Evolutionary conservation across 37 sponge, comb jelly and placozoan species (phyloP).

Genomic region (Eunapius fragilis): DNA sequence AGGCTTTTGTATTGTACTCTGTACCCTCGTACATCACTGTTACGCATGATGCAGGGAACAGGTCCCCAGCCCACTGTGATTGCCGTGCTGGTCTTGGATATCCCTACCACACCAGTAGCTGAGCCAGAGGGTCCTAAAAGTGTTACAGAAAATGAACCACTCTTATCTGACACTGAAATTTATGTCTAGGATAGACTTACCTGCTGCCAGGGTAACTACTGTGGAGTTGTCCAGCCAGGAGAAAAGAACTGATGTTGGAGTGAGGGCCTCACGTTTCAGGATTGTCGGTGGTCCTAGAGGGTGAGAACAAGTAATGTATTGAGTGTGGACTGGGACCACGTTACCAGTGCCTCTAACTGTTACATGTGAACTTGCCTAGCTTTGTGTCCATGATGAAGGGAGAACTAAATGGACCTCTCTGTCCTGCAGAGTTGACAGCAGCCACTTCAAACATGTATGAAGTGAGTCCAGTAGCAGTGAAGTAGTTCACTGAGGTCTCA

Average conservation of each 20-base stretch:
- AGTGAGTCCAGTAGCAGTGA: not conserved
- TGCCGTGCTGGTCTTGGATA: not conserved
- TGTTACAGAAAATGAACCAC: not conserved
- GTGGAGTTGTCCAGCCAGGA: not conserved
- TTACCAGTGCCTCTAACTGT: no score
- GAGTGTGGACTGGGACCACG: no score
- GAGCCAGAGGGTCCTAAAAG: not conserved
- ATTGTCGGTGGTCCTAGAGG: not conserved
- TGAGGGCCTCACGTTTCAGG: not conserved
- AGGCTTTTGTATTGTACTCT: not conserved
- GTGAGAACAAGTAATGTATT: no score
- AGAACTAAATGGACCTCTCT: not conserved
- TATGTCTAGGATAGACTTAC: no score
- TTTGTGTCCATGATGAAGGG: not conserved
- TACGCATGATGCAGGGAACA: not conserved
- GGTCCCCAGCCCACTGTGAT: not conserved
- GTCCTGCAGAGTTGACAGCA: not conserved
- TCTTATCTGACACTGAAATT: no score
- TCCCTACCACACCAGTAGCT: not conserved
- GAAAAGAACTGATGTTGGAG: not conserved
- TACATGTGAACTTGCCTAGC: not conserved
- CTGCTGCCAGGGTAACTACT: no score
- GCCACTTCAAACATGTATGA: not conserved
- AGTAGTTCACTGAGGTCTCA: not conserved
- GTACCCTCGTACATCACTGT: not conserved